Conservation (phyloP, 2,888 invertebrate genomes). For the Pyrochroa serraticornis region DNA sequence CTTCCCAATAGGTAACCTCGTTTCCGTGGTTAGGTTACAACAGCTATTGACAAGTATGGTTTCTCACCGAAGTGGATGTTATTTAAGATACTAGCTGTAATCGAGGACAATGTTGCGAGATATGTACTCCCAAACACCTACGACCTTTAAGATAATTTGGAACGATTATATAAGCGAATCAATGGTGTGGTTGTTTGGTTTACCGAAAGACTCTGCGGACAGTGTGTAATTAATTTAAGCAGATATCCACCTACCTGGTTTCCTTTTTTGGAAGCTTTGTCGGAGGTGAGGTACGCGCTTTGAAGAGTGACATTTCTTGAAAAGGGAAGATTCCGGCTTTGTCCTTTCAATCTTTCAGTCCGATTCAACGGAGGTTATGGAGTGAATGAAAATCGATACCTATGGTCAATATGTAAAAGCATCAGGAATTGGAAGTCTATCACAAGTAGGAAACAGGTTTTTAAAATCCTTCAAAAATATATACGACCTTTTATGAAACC, state of each 20-base stretch:
- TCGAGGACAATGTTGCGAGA: conserved; percentile 45
- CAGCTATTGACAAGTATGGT: conserved; percentile 18
- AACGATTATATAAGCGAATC: conserved; percentile 45
- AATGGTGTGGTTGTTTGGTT: conserved; percentile 21
- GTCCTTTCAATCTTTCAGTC: not conserved
- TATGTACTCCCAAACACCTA: conserved; percentile 46
- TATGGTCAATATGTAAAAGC: no score
- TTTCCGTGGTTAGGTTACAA: conserved; percentile 23
- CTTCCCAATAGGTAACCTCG: conserved; percentile 17
- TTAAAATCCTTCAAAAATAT: no score
- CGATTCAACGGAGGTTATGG: no score
- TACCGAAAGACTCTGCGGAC: conserved; percentile 1
- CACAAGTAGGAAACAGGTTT: no score
- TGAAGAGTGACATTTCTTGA: not conserved
- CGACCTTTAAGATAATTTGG: conserved; percentile 49
- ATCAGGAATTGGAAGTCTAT: no score
- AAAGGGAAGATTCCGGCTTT: not conserved
- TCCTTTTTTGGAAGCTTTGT: not conserved
- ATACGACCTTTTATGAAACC: no score
- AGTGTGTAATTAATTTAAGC: not conserved
- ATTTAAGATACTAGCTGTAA: conserved; percentile 43
- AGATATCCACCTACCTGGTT: not conserved
- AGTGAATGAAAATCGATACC: no score
- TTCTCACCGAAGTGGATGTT: conserved; percentile 31
- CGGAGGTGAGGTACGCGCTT: not conserved